Evolutionary conservation across 1,140 invertebrate genomes (phyloP).

Genomic region (Choristoneura fumiferana): DNA sequence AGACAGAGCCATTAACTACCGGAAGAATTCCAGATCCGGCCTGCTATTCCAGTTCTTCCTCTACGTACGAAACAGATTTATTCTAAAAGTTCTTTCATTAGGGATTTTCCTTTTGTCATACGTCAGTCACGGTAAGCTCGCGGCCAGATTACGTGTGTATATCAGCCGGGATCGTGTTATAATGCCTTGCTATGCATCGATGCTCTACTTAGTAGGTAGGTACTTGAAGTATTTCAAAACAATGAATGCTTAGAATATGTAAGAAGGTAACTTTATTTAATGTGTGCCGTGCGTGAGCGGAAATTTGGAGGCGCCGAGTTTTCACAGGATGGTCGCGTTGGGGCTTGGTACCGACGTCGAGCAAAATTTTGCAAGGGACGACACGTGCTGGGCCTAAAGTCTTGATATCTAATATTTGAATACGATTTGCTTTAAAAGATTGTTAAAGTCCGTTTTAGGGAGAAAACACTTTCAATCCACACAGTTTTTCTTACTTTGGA

Average conservation of each 20-base stretch:
- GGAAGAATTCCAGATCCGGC: neutral
- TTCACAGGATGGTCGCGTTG: neutral
- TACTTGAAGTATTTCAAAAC: neutral
- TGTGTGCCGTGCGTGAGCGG: neutral
- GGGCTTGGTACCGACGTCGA: neutral
- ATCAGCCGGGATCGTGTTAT: neutral
- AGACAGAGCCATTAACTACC: slow-evolving; percentile 3
- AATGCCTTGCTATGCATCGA: neutral
- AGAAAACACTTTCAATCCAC: no score
- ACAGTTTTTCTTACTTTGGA: no score
- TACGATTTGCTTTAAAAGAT: no score
- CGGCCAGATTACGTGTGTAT: neutral
- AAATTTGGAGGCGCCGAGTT: neutral
- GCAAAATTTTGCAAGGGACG: neutral
- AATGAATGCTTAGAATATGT: slow-evolving; percentile 2
- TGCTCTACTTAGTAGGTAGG: neutral
- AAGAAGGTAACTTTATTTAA: slow-evolving; percentile 10
- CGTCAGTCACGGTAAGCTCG: slow-evolving; percentile 3
- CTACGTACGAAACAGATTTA: slow-evolving; percentile 1
- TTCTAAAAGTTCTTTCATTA: slow-evolving; percentile 18
- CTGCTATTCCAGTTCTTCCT: neutral
- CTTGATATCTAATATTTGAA: no score
- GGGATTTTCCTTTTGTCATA: neutral
- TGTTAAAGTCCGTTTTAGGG: no score
- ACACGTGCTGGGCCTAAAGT: neutral